Conservation (phyloP, 2,888 invertebrate species). For the Mactromeris polynyma region DNA sequence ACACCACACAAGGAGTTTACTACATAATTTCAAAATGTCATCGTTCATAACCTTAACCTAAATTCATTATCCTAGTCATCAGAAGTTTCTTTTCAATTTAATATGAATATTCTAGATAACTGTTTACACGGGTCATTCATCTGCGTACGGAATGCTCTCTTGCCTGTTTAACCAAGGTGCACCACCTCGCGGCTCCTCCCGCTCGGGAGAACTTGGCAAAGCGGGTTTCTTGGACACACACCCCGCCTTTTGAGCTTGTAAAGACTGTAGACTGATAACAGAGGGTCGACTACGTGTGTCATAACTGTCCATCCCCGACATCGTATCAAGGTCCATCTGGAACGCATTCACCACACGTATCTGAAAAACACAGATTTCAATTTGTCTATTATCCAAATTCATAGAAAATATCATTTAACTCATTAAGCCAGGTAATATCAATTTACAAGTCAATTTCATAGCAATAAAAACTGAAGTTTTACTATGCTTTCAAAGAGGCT, state of each 20-base stretch:
- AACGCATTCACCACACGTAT: conserved; percentile 99
- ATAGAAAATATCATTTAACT: background rate
- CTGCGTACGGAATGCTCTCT: conserved; percentile 85
- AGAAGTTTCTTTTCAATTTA: background rate
- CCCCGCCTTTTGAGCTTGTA: conserved; percentile 77
- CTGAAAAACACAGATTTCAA: conserved; percentile 89
- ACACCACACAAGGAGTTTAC: background rate
- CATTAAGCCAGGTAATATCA: background rate
- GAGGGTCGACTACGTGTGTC: conserved; percentile 86
- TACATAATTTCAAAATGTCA: background rate
- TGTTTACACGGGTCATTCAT: conserved; percentile 72
- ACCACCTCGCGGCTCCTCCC: conserved; percentile 76
- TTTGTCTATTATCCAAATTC: background rate
- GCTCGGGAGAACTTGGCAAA: conserved; percentile 84
- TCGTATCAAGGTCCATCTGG: conserved; percentile 88
- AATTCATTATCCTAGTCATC: background rate
- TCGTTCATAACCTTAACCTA: background rate
- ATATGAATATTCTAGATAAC: conserved; percentile 26
- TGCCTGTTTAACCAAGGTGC: conserved; percentile 81
- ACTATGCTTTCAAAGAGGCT: background rate
- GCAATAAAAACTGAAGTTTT: background rate
- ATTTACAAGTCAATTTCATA: background rate
- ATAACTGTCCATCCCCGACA: conserved; percentile 89
- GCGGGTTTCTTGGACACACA: conserved; percentile 82
- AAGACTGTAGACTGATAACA: conserved; percentile 85